A percentile compares a stretch with the other conserved stretches of the same genome.
Evolutionary conservation across 35 echinoderm and acorn worm genomes (phyloP).

Genomic region (Apostichopus parvimensis): DNA sequence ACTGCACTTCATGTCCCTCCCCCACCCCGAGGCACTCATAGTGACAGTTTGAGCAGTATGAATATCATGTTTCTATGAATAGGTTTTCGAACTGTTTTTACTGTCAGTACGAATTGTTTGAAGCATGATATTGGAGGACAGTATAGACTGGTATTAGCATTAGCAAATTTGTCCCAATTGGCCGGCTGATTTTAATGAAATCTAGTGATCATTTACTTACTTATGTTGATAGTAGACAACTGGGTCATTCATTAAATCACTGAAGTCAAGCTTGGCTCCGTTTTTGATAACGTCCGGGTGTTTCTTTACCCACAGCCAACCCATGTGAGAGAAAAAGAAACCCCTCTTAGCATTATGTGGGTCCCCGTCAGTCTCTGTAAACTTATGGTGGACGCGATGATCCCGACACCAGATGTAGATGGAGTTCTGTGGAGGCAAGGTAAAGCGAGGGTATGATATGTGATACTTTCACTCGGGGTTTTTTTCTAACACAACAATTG

Average conservation of each 20-base stretch:
- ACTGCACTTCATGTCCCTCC: too few relatives aligned
- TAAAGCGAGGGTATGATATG: too few relatives aligned
- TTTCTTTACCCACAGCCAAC: slow-evolving; percentile 79
- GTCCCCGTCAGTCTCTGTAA: slow-evolving; percentile 83
- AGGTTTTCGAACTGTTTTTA: too few relatives aligned
- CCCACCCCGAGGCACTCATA: too few relatives aligned
- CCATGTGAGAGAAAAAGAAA: slow-evolving; percentile 88
- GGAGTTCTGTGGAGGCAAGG: slow-evolving; percentile 62
- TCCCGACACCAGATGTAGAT: slow-evolving; percentile 81
- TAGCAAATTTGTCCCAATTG: too few relatives aligned
- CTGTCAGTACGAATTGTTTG: too few relatives aligned
- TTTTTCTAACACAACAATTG: neutral
- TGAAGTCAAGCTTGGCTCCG: slow-evolving; percentile 56
- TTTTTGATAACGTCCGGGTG: slow-evolving; percentile 79
- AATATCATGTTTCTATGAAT: too few relatives aligned
- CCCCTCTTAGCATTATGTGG: slow-evolving; percentile 90
- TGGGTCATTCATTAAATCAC: slow-evolving; percentile 70
- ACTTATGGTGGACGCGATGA: slow-evolving; percentile 91
- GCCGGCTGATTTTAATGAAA: too few relatives aligned
- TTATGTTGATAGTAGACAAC: slow-evolving; percentile 71
- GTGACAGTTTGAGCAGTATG: too few relatives aligned
- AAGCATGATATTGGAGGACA: too few relatives aligned
- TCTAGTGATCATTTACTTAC: slow-evolving; percentile 63
- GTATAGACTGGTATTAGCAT: too few relatives aligned
- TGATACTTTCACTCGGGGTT: neutral